phyloP scores from a whole-genome alignment of 2,797 vertebrate genomes.

The Pangasius mekongensis region DNA sequence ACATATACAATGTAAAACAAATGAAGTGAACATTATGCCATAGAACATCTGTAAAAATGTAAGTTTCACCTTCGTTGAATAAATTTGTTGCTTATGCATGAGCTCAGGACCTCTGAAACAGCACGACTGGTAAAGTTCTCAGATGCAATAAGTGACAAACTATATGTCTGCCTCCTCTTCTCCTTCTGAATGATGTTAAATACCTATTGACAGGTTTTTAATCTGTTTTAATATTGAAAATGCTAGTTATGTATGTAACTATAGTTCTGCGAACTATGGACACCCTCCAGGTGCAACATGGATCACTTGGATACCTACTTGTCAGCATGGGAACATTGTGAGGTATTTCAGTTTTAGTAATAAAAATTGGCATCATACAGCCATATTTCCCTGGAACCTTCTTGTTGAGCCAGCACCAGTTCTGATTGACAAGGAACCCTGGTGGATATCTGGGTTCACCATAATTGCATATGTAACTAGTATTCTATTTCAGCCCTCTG shows the following conservation, averaged over 20 bases:
- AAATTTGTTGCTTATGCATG: not conserved
- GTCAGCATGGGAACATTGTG: not conserved
- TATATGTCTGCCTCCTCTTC: conserved; percentile 85
- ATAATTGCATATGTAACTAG: not conserved
- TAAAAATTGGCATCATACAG: not conserved
- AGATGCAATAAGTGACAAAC: conserved; percentile 50
- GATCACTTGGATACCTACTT: not conserved
- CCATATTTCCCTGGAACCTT: not conserved
- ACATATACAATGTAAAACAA: not conserved
- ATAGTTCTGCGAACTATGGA: too few relatives aligned
- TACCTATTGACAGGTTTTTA: not conserved
- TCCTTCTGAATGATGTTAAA: conserved; percentile 84
- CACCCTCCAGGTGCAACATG: not conserved
- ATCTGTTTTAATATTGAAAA: not conserved
- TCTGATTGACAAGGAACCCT: not conserved
- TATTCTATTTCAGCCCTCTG: not conserved
- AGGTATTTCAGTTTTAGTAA: not conserved
- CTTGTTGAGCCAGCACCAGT: not conserved
- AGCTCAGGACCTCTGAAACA: not conserved
- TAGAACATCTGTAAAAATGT: not conserved
- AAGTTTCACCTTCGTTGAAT: not conserved
- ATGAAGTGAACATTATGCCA: not conserved
- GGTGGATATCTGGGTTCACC: not conserved
- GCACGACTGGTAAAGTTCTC: conserved; percentile 1
- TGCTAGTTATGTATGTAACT: not conserved